Evolutionary conservation across 2,888 invertebrate genomes (phyloP).

Genomic region (Sthenelais limicola): DNA sequence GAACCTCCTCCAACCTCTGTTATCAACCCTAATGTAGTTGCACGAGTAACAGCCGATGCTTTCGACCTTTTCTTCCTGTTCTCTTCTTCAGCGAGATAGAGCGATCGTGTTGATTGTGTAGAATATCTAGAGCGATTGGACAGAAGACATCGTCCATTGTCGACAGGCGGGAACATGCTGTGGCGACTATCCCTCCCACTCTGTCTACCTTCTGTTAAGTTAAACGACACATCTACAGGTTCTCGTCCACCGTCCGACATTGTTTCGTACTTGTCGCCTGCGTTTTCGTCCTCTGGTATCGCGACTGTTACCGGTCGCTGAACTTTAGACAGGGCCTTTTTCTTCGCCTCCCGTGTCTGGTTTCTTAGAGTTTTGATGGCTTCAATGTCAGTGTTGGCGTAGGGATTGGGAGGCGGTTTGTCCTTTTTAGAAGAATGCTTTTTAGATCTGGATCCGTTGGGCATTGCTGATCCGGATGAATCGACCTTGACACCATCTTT

Average conservation of each 20-base stretch:
- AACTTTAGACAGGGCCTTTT: no score
- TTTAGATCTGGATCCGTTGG: no score
- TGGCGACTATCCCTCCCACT: background rate
- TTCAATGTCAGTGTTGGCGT: constrained; percentile 6
- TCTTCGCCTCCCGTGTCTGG: background rate
- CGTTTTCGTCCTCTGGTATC: background rate
- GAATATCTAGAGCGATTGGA: background rate
- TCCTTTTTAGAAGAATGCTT: no score
- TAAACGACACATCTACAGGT: background rate
- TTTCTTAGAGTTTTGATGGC: constrained; percentile 9
- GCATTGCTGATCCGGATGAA: no score
- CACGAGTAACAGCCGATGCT: background rate
- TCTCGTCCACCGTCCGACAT: background rate
- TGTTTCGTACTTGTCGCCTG: background rate
- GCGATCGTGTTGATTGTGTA: background rate
- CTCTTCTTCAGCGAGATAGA: constrained; percentile 1
- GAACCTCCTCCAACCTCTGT: constrained; percentile 18
- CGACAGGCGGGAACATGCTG: background rate
- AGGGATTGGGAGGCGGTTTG: constrained; percentile 21
- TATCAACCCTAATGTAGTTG: constrained; percentile 8
- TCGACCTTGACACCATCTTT: no score
- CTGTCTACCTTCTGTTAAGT: background rate
- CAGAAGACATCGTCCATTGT: background rate
- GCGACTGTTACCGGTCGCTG: no score
- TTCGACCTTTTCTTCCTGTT: background rate